Conservation (phyloP, 2,888 invertebrate genomes). For the Palloptera scutellata region DNA sequence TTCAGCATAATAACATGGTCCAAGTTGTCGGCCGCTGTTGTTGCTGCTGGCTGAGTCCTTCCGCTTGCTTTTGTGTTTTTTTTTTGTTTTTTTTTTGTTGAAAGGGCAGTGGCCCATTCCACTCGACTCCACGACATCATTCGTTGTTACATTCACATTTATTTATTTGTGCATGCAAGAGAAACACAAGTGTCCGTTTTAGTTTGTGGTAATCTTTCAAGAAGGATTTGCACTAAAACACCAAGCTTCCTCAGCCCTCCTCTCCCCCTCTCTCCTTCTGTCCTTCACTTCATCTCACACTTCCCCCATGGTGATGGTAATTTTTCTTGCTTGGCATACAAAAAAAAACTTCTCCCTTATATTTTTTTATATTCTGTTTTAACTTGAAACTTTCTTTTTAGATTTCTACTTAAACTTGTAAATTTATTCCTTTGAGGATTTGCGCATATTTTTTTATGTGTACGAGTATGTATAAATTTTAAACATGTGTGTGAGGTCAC, state of each 20-base stretch:
- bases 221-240: slow-evolving; percentile 58
- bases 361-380: slow-evolving; percentile 25
- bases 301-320: slow-evolving; percentile 13
- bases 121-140: no score
- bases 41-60: slow-evolving; percentile 19
- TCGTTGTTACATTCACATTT: no score
- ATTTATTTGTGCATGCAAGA: slow-evolving; percentile 46
- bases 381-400: slow-evolving; percentile 29
- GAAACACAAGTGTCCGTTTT: slow-evolving; percentile 38
- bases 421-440: slow-evolving; percentile 38
- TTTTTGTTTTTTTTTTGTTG: not conserved
- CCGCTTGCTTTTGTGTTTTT: not conserved
- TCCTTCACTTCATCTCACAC: slow-evolving; percentile 5
- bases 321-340: slow-evolving; percentile 16
- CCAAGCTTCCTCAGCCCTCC: slow-evolving; percentile 37
- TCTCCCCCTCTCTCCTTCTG: not conserved
- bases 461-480: slow-evolving; percentile 27
- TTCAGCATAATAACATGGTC: slow-evolving; percentile 63
- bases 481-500: slow-evolving; percentile 53
- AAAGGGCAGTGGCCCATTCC: not conserved
- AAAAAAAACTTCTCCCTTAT: slow-evolving; percentile 14
- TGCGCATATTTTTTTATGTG: slow-evolving; percentile 23
- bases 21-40: slow-evolving; percentile 39
- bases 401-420: slow-evolving; percentile 8
- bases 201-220: slow-evolving; percentile 58